These are phyloP conservation scores for Calliphora vomitoria DNA, from an alignment of 2,888 invertebrate genomes.

Conservation along the genomic window DNA sequence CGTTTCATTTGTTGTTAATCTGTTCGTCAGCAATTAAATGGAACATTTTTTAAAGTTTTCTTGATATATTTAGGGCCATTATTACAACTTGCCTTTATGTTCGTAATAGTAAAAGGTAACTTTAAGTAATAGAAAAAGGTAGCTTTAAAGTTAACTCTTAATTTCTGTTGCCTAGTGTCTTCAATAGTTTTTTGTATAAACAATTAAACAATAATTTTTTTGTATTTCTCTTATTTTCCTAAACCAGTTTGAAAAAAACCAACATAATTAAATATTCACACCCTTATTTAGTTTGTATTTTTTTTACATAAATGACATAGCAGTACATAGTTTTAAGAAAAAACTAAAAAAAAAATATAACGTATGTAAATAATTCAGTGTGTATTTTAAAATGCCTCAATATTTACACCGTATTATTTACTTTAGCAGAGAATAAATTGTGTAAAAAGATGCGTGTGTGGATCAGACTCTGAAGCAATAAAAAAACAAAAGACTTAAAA, in stretches of 20 bases:
- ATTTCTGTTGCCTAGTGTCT: too few species aligned
- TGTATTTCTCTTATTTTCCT: neutral
- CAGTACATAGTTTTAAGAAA: neutral
- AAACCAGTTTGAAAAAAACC: neutral
- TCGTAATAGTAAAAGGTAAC: too few species aligned
- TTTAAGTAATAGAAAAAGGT: too few species aligned
- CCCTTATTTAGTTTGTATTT: conserved; percentile 37
- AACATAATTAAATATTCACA: conserved; percentile 28
- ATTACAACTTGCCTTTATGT: too few species aligned
- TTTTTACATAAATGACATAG: conserved; percentile 17
- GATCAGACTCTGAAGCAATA: neutral
- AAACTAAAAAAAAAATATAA: neutral
- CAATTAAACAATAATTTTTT: neutral
- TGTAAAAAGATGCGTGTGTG: neutral
- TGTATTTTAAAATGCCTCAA: conserved; percentile 17
- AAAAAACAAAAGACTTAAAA: conserved; percentile 33
- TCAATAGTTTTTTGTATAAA: too few species aligned
- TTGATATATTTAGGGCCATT: too few species aligned
- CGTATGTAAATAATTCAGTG: conserved; percentile 9
- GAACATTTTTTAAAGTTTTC: too few species aligned
- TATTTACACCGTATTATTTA: conserved; percentile 20
- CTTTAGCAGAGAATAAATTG: neutral
- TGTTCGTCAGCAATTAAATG: too few species aligned
- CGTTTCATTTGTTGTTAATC: too few species aligned
- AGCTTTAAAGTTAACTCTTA: too few species aligned